Conservation (phyloP, 1,140 invertebrate species). For the Nephila pilipes region DNA sequence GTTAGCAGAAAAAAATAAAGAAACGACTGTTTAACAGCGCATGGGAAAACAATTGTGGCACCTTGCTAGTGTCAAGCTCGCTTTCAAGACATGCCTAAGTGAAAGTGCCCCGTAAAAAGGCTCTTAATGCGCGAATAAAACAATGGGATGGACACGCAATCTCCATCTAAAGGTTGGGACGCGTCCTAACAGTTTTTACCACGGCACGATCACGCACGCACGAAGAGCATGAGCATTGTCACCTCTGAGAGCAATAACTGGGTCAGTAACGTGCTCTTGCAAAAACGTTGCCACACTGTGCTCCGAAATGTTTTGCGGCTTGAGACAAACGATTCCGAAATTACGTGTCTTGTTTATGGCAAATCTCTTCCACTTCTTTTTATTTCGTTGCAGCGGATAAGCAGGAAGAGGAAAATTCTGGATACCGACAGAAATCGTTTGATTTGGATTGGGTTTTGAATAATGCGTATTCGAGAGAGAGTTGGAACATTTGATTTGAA, state of each 20-base stretch:
- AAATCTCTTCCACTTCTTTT: background rate
- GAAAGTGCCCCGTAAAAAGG: conserved; percentile 6
- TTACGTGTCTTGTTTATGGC: conserved; percentile 9
- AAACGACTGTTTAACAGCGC: background rate
- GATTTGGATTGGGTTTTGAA: no score
- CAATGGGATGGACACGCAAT: conserved; percentile 48
- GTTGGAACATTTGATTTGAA: no score
- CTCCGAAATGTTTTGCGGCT: background rate
- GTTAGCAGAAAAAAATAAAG: background rate
- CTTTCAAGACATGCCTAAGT: background rate
- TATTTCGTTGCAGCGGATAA: background rate
- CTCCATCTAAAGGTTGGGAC: background rate
- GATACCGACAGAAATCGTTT: background rate
- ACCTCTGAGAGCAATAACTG: conserved; percentile 23
- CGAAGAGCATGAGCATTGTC: conserved; percentile 34
- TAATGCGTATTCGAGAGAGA: no score
- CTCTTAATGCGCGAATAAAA: conserved; percentile 37
- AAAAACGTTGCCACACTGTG: conserved; percentile 13
- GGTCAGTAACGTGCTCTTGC: conserved; percentile 43
- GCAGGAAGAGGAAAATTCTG: background rate
- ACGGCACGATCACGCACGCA: conserved; percentile 45
- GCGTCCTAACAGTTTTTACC: background rate
- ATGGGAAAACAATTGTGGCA: background rate
- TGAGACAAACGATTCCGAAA: background rate
- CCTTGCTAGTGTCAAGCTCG: background rate